phyloP scores from a whole-genome alignment of 2,888 invertebrate species.

The Steinernema hermaphroditum region DNA sequence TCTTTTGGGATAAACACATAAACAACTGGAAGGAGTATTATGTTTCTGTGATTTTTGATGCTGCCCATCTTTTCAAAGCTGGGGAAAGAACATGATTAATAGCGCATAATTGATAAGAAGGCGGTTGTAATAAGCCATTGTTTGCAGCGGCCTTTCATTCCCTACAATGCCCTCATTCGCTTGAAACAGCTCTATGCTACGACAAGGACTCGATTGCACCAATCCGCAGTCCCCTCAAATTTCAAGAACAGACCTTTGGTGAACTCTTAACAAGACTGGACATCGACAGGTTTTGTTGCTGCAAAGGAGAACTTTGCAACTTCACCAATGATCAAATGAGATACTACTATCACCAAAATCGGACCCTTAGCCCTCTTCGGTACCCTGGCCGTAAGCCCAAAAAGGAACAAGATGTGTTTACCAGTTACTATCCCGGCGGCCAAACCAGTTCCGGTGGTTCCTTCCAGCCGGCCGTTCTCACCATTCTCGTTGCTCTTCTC shows the following conservation, averaged over 20 bases:
- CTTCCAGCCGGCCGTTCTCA: not conserved
- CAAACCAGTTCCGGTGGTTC: not conserved
- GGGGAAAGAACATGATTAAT: too few relatives aligned
- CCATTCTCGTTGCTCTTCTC: not conserved
- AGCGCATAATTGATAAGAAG: too few relatives aligned
- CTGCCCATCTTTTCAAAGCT: too few relatives aligned
- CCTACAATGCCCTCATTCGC: not conserved
- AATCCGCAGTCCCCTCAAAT: not conserved
- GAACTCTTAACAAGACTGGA: not conserved
- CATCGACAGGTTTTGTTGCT: constrained; percentile 4
- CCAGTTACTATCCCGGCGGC: not conserved
- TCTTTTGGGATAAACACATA: too few relatives aligned
- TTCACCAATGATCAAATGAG: not conserved
- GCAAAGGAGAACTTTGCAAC: not conserved
- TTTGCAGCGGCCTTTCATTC: not conserved
- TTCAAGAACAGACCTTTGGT: not conserved
- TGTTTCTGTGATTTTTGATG: too few relatives aligned
- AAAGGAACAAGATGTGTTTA: too few relatives aligned
- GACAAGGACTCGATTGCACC: not conserved
- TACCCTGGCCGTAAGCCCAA: too few relatives aligned
- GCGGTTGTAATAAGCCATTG: too few relatives aligned
- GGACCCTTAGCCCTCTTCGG: too few relatives aligned
- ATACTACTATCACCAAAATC: not conserved
- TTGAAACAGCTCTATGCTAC: not conserved
- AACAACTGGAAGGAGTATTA: too few relatives aligned